These are phyloP conservation scores for Erpornis zantholeuca DNA, from an alignment of 2,113 vertebrate species.

Conservation along the genomic window DNA sequence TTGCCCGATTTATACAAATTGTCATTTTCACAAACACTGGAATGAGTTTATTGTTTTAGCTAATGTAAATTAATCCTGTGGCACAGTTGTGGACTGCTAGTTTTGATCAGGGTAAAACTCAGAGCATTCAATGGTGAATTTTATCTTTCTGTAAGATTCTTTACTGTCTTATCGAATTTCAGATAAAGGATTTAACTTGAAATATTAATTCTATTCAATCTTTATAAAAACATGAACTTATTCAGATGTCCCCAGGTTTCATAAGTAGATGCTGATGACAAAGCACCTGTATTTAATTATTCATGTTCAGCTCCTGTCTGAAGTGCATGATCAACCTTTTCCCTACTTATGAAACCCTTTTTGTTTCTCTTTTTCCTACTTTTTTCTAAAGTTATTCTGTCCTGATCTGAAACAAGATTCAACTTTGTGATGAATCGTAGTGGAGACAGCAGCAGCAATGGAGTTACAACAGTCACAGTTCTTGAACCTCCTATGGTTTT, in stretches of 20 bases:
- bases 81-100: neutral
- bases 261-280: neutral
- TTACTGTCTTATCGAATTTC: neutral
- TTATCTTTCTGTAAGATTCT: neutral
- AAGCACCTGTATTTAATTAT: conserved; percentile 10
- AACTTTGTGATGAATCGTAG: neutral
- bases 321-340: neutral
- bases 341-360: neutral
- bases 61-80: neutral
- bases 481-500: neutral
- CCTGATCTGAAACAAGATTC: neutral
- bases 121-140: neutral
- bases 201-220: neutral
- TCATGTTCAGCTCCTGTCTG: neutral
- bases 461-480: neutral
- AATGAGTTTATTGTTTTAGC: neutral
- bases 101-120: neutral
- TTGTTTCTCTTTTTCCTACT: neutral
- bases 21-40: neutral
- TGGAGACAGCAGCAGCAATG: neutral
- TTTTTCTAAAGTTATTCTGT: neutral
- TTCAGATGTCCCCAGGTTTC: neutral
- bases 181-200: neutral
- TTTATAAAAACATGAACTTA: neutral
- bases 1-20: neutral